phyloP scores from a whole-genome alignment of 2,888 invertebrate genomes.

The Limnephilus marmoratus region DNA sequence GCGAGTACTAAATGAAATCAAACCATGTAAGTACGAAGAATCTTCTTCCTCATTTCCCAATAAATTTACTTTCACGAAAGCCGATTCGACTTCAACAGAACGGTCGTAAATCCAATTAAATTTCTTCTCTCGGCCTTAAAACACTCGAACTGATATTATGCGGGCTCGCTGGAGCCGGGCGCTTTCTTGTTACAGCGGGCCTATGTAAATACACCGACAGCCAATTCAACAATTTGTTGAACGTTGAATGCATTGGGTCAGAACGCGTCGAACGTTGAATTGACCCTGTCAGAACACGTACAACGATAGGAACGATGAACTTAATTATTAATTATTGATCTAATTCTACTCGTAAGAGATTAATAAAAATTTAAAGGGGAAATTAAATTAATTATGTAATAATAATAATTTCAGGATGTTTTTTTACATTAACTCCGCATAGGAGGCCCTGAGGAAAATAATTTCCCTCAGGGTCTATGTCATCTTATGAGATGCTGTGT shows the following conservation, averaged over 20 bases:
- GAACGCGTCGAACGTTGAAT: not conserved
- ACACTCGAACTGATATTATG: constrained; percentile 49
- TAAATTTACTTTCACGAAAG: constrained; percentile 40
- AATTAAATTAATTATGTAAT: not conserved
- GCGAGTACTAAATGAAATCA: not conserved
- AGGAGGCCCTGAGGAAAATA: too few relatives aligned
- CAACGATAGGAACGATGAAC: not conserved
- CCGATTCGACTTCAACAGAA: constrained; percentile 33
- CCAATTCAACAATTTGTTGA: constrained; percentile 22
- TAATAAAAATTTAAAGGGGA: too few relatives aligned
- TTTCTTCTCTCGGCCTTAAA: constrained; percentile 56
- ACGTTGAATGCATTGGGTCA: not conserved
- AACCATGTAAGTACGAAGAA: not conserved
- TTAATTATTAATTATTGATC: not conserved
- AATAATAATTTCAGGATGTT: too few relatives aligned
- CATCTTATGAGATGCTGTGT: too few relatives aligned
- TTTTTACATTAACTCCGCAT: too few relatives aligned
- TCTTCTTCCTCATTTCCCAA: not conserved
- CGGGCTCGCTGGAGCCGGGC: not conserved
- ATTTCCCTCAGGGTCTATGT: too few relatives aligned
- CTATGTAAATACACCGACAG: not conserved
- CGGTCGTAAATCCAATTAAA: constrained; percentile 64
- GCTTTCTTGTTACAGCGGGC: not conserved
- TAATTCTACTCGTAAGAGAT: too few relatives aligned
- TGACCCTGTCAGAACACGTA: not conserved